Conservation (phyloP, 2,113 vertebrate genomes). For the Nannobrachium achirus region DNA sequence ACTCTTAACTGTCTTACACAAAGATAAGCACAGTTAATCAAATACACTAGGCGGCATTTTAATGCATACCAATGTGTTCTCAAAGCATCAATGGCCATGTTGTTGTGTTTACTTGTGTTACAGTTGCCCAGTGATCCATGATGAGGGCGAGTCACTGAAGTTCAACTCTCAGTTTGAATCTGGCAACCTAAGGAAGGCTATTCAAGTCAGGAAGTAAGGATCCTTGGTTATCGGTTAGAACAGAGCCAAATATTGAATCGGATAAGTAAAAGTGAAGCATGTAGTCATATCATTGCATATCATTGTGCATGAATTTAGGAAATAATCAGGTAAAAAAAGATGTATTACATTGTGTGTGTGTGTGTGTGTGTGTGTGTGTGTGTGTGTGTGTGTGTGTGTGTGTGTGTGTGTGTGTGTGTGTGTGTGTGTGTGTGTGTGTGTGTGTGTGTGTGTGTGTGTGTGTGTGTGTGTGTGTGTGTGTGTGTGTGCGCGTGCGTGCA, state of each 20-base stretch:
- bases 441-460: conserved; percentile 33
- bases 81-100: not conserved
- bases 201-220: conserved; percentile 96
- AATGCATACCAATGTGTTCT: not conserved
- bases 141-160: conserved; percentile 89
- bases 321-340: not conserved
- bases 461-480: not conserved
- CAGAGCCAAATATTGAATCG: not conserved
- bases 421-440: conserved; percentile 17
- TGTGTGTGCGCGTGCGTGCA: conserved; percentile 56
- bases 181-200: conserved; percentile 95
- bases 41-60: not conserved
- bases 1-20: conserved; percentile 13
- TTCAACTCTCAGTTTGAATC: conserved; percentile 99
- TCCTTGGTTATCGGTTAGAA: not conserved
- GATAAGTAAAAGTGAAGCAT: not conserved
- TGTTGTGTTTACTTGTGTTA: conserved; percentile 27
- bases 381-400: conserved; percentile 11
- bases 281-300: not conserved
- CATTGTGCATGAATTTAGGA: not conserved
- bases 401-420: not conserved
- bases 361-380: not conserved
- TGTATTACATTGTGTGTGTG: conserved; percentile 13
- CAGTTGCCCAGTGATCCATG: conserved; percentile 83
- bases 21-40: not conserved